Evolutionary conservation across 2,113 vertebrate genomes (phyloP).

Genomic region (Regulus satrapa): DNA sequence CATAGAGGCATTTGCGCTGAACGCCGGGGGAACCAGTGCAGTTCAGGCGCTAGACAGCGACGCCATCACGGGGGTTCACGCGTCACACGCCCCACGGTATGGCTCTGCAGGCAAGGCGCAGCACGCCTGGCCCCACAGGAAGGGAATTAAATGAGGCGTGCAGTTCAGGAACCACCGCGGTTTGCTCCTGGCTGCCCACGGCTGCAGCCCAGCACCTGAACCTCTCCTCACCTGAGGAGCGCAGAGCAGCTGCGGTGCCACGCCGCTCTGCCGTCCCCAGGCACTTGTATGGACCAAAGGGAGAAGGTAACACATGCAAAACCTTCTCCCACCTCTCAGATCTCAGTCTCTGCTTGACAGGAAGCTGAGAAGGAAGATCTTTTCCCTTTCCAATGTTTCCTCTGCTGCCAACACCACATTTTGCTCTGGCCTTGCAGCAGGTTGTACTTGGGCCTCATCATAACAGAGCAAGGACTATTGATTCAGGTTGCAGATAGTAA

Average conservation of each 20-base stretch:
- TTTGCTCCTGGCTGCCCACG: neutral
- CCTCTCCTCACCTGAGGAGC: neutral
- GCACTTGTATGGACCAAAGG: neutral
- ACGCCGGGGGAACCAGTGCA: neutral
- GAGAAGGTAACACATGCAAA: neutral
- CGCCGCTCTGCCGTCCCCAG: neutral
- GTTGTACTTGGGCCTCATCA: neutral
- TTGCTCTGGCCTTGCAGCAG: neutral
- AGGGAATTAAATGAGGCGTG: neutral
- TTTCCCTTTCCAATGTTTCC: neutral
- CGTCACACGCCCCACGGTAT: neutral
- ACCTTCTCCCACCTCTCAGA: neutral
- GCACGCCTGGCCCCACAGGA: neutral
- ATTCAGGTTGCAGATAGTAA: neutral
- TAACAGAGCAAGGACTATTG: neutral
- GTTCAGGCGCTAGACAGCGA: neutral
- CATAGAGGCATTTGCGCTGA: accelerated
- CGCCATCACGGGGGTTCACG: neutral
- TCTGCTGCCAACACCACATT: neutral
- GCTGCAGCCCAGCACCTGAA: accelerated
- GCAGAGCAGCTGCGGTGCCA: neutral
- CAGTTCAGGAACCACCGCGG: neutral
- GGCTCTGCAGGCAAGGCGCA: neutral
- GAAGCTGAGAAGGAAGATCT: neutral
- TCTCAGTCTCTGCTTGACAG: neutral